Base-by-base conservation (phyloP, 2,888 invertebrate genomes). In the Lapara coniferarum region DNA sequence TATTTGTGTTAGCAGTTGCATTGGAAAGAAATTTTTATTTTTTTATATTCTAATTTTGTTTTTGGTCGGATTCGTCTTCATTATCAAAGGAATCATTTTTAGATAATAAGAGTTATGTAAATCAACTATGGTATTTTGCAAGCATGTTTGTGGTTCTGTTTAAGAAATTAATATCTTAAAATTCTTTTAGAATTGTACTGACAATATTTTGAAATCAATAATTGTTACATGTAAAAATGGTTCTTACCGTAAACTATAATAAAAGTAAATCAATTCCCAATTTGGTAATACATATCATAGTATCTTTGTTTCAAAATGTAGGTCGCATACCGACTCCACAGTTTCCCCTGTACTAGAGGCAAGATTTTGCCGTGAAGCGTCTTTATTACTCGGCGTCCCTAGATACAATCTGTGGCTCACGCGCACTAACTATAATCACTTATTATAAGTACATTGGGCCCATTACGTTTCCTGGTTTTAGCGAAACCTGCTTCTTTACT, bases 301-400 rank as follows among this genome's bases (percentile, higher is more conserved):
- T 37, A 37, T 37, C 37, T 37, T 37, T 37, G 37, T 6, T 2
- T 37, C 37, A 37, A 37, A 37, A 37, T 2, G 10, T 58, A 59
- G 13, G 19, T 12, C 49, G 49, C 25, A 66, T 51, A 58, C n/a
- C 49, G 51, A 51, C 16, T 70, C 70, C 19, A 59, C 51, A 44
- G 66, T 69, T 70, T 76, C 78, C 71, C 67, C 69, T 86, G 80
- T 85, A 72, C 80, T 73, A 57, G 76, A 80, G 68, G 83, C 84
- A 86, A 85, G 86, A 84, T 83, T 85, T 86, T 81, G 83, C 83
- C 84, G 80, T 81, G 85, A 87, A 83, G 86, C 86, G 87, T 89
- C 89, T 90, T 89, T 90, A 90, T 89, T 89, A 86, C 90, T 83
- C 78, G 84, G 82, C 82, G 83, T 85, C 81, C 83, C 80, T 80